Conservation (phyloP, 2,888 invertebrate species). For the Lithophane leautieri region DNA sequence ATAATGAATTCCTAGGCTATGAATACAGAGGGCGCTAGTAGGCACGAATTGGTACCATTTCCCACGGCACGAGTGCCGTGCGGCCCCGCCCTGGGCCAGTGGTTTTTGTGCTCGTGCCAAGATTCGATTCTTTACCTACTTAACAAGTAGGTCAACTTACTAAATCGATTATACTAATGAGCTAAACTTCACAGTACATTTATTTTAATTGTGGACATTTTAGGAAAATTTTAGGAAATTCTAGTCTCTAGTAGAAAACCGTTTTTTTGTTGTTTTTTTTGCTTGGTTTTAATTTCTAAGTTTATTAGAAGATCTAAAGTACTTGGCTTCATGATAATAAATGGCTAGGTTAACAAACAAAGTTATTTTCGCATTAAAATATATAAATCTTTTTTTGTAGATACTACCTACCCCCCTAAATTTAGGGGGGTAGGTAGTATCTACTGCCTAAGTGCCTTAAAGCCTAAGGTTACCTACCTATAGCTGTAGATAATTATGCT, state of each 20-base stretch:
- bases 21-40: slow-evolving; percentile 33
- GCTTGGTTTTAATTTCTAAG: neutral
- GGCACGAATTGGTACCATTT: neutral
- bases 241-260: no score
- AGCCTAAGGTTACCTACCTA: no score
- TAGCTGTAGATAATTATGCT: no score
- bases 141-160: slow-evolving; percentile 34
- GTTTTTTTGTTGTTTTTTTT: neutral
- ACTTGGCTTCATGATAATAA: neutral
- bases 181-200: neutral
- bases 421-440: no score
- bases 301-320: neutral
- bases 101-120: slow-evolving; percentile 45
- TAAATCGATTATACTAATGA: slow-evolving; percentile 30
- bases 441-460: no score
- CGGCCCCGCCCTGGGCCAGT: neutral
- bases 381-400: no score
- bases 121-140: slow-evolving; percentile 31
- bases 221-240: no score
- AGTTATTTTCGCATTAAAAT: no score
- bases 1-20: no score
- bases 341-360: neutral
- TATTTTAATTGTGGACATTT: neutral
- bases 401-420: no score
- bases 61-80: neutral